Base-by-base conservation (phyloP, 2,888 invertebrate species). In the Zygogramma bicolorata region DNA sequence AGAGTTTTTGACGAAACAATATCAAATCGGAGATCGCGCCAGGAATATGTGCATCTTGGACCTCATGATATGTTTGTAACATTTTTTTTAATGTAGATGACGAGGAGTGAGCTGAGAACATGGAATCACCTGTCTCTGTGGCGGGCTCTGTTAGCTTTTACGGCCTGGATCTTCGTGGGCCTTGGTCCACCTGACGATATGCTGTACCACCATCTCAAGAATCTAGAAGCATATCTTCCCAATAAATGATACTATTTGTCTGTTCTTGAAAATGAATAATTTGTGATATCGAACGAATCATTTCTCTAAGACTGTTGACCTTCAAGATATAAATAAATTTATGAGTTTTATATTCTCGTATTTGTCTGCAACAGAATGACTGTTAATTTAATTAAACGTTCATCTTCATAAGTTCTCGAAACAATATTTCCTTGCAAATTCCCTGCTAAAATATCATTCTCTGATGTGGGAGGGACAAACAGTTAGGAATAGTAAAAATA, bases 111-210 rank as follows among this genome's bases (percentile, higher is more conserved):
- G 5, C 88, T 91, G 79, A 89, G 88, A 78, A 89, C 89, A 0
- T 91, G 91, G 91, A 90, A 90, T 0, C 89, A 90, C 75, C 88
- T 91, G 75, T 91, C 91, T 2, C 88, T 91, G 78, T 91, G 91
- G 90, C 87, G 91, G 18, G 90, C 91, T 0, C 87, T 90, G 2
- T 85, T 91, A 10, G 90, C 91, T 0, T 89, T 91, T 75, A 83
- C 90, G 1, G 91, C 90, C 0, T 85, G 91, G 81, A 88, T 90
- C 0, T 89, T 91, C 80, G 88, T 91, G 77, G 88, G 91, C 6
- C 88, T 91, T 77, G 88, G 89, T 0, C 88, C 88, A 71, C 88
- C 89, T 0, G 89, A 88, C 42, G 91, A 84, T 76, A 81, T 89
- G 70, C 88, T 91, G 2, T 88, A 88, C 78, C 81, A 86, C 59